Percentiles rank a stretch among this genome's conserved stretches.
Conservation (phyloP, 2,888 invertebrate species). For the Macaria liturata region DNA sequence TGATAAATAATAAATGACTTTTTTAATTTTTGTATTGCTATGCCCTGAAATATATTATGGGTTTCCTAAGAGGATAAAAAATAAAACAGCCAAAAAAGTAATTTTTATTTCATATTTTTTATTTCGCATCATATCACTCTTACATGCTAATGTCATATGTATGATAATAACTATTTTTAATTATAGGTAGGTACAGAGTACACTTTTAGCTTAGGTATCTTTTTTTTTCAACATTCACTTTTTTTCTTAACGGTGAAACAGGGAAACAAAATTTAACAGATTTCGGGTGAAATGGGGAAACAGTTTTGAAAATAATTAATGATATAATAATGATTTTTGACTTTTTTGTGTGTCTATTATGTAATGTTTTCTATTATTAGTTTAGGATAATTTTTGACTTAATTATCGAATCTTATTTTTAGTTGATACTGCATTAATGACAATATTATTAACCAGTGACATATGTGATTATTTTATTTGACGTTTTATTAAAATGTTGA, state of each 20-base stretch:
- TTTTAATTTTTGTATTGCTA: too few species aligned
- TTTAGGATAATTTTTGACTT: too few species aligned
- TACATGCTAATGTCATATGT: conserved; percentile 38
- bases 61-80: conserved; percentile 14
- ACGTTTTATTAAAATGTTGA: too few species aligned
- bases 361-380: too few species aligned
- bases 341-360: neutral
- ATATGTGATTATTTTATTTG: too few species aligned
- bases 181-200: conserved; percentile 41
- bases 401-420: too few species aligned
- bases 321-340: neutral
- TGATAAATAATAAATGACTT: too few species aligned
- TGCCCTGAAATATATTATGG: too few species aligned
- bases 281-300: conserved; percentile 15
- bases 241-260: conserved; percentile 22
- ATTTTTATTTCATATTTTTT: conserved; percentile 35
- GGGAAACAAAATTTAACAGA: conserved; percentile 27
- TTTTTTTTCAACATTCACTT: conserved; percentile 11
- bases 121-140: conserved; percentile 40
- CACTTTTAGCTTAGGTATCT: conserved; percentile 33
- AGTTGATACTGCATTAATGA: too few species aligned
- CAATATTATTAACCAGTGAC: too few species aligned
- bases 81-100: conserved; percentile 32
- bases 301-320: conserved; percentile 2
- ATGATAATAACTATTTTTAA: conserved; percentile 37